Evolutionary conservation across 2,797 vertebrate genomes (phyloP), one percentile per base, ranked within the genome.

Genomic region (Diceros bicornis): DNA sequence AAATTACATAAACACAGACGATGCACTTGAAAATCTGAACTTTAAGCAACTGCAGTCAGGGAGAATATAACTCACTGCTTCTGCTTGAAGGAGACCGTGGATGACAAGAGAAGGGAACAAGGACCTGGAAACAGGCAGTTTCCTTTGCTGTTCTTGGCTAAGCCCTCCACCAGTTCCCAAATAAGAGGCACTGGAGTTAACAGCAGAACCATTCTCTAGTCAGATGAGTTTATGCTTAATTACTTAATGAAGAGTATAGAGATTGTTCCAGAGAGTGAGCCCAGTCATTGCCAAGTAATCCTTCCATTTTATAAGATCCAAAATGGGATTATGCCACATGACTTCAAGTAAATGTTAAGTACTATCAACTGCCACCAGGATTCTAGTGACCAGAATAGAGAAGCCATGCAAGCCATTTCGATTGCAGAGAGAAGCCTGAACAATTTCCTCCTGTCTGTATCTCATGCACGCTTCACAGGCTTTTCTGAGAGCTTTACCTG

Each of bases 1-100:
- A 85, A 41, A 82, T 50, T 71, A 75, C 13, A 75, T 83, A 91
- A 96, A 87, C 77, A 69, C 34, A 82, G 44, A 92, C 44, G 11
- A 50, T 92, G 52, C 55, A 59, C 75, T 96, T 94, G 37, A 84
- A 89, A 97, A 90, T 71, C 37, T 75, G 87, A 97, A 87, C 47
- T 85, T 62, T 27, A 96, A 93, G 79, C 55, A 69, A 75, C 18
- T 84, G 41, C 62, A 79, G 32, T 66, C 59, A 47, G 16, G 68
- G 59, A 94, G 59, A 95, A 21, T 47, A 34, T 59, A 75, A 89
- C n/a, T 59, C 21, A 50, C 18, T 52, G 29, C 62, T 77, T 81
- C 34, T 66, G n/a, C 14, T 79, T 77, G 57, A 47, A 0, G 7
- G n/a, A 72, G 59, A 84, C 44, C 68, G 41, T 47, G 52, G 66